Conservation (phyloP, 2,888 invertebrate genomes). For the Cephus pygmeus region DNA sequence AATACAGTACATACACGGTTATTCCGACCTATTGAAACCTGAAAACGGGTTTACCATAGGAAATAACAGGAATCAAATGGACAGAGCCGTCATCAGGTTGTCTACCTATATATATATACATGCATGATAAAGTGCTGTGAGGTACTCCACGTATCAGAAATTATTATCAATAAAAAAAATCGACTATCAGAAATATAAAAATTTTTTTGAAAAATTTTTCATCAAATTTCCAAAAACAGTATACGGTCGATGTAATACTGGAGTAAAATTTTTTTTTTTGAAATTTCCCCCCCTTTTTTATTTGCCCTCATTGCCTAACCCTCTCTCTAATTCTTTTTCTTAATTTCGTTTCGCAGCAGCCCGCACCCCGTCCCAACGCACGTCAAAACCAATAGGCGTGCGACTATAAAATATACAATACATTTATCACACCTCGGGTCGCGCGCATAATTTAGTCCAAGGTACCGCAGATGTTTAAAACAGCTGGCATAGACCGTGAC, state of each 20-base stretch:
- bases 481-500: constrained; percentile 50
- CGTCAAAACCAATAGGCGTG: constrained; percentile 3
- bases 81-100: too few species aligned
- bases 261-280: neutral
- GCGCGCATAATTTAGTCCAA: constrained; percentile 43
- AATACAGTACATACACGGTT: neutral
- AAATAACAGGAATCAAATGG: too few species aligned
- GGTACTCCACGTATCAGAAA: neutral
- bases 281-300: neutral
- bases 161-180: neutral
- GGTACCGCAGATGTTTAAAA: constrained; percentile 53
- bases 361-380: neutral
- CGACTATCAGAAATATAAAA: neutral
- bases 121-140: neutral
- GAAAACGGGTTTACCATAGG: too few species aligned
- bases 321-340: neutral
- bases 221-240: neutral
- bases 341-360: neutral
- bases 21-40: too few species aligned
- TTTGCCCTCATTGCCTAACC: neutral
- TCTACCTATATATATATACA: too few species aligned
- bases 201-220: neutral
- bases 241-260: neutral
- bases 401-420: constrained; percentile 25
- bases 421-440: constrained; percentile 36